Conservation (phyloP, 2,113 vertebrate genomes). For the Scalopus aquaticus region DNA sequence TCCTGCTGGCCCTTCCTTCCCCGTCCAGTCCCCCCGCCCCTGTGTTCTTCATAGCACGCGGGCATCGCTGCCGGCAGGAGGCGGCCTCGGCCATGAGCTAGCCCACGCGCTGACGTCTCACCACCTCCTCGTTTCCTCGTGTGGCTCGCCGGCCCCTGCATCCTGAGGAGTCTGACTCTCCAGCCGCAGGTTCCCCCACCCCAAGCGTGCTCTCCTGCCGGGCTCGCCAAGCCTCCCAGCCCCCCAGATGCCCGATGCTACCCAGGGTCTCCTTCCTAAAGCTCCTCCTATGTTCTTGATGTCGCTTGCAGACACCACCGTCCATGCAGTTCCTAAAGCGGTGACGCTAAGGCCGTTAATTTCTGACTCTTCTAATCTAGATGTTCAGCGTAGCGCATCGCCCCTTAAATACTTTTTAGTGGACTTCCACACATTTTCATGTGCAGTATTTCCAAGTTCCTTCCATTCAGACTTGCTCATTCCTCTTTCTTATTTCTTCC, state of each 20-base stretch:
- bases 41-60: accelerated
- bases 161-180: too few relatives aligned
- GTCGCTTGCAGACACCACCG: not conserved
- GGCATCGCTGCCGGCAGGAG: too few relatives aligned
- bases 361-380: not conserved
- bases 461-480: not conserved
- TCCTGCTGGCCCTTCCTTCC: not conserved
- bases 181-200: too few relatives aligned
- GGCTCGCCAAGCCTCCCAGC: not conserved
- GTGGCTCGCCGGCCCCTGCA: too few relatives aligned
- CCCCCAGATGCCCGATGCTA: accelerated
- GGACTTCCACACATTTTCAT: not conserved
- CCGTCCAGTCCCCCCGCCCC: accelerated
- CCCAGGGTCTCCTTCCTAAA: not conserved
- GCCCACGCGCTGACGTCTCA: not conserved
- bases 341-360: too few relatives aligned
- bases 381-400: too few relatives aligned
- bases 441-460: not conserved
- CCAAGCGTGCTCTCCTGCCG: not conserved
- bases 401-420: not conserved
- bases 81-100: accelerated
- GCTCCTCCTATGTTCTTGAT: not conserved
- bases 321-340: not conserved
- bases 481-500: not conserved
- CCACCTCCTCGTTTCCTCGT: too few relatives aligned